These are phyloP conservation scores for Rhinella marina DNA, from an alignment of 2,797 vertebrate species.

Conservation along the genomic window DNA sequence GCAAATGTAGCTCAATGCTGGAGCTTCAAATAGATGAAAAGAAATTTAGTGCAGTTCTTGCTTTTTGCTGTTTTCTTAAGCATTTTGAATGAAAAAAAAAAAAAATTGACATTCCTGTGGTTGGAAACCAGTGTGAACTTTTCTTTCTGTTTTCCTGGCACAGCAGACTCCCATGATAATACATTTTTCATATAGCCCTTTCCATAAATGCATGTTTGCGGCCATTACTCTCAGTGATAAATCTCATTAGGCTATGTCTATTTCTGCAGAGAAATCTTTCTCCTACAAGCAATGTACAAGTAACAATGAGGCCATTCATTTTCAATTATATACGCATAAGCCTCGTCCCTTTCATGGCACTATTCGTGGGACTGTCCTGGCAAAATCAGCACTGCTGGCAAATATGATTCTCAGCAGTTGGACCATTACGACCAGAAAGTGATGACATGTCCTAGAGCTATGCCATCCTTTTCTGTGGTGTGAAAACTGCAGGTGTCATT, in stretches of 20 bases:
- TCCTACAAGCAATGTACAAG: not conserved
- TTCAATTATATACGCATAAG: no score
- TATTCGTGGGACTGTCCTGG: no score
- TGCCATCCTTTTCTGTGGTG: no score
- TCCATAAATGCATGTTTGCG: not conserved
- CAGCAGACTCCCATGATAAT: constrained; percentile 5
- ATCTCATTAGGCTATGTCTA: not conserved
- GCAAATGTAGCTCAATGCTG: not conserved
- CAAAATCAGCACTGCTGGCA: no score
- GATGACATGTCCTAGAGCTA: no score
- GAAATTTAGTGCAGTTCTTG: not conserved
- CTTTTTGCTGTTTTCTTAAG: not conserved
- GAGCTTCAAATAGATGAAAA: not conserved
- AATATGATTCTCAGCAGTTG: no score
- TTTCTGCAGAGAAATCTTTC: not conserved
- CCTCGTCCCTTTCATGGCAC: no score
- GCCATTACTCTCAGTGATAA: not conserved
- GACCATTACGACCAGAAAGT: no score
- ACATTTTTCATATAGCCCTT: not conserved
- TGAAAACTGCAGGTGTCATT: no score
- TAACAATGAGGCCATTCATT: not conserved
- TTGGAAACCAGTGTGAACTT: constrained; percentile 1
- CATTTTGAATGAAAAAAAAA: not conserved
- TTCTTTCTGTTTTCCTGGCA: not conserved
- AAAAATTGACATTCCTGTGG: constrained; percentile 28